A percentile compares a stretch with the other conserved stretches of the same genome.
Evolutionary conservation across 2,888 invertebrate species (phyloP).

Genomic region (Catocala nupta): DNA sequence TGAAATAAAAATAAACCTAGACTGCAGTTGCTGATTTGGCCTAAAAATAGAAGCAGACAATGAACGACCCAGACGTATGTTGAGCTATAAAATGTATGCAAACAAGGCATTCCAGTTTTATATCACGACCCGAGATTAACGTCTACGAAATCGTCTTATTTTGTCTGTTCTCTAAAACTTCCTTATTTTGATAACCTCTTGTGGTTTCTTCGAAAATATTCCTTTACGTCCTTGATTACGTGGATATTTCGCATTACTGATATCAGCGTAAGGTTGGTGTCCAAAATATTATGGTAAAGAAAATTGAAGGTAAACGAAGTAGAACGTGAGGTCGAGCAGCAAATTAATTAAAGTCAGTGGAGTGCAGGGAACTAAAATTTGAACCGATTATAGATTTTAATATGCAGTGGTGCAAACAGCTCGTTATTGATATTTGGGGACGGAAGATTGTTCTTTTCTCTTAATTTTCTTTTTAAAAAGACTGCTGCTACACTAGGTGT

Average conservation of each 20-base stretch:
- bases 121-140: constrained; percentile 22
- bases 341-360: background rate
- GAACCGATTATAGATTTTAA: no score
- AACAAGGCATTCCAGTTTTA: constrained; percentile 33
- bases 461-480: no score
- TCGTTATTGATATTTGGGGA: no score
- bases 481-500: no score
- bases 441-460: no score
- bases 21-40: constrained; percentile 1
- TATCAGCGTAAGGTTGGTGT: no score
- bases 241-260: no score
- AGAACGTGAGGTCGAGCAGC: background rate
- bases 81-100: constrained; percentile 22
- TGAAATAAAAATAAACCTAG: no score
- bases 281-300: no score
- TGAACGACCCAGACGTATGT: constrained; percentile 1
- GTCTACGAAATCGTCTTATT: constrained; percentile 23
- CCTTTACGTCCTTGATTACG: background rate
- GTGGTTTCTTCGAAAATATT: constrained; percentile 19
- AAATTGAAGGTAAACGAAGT: no score
- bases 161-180: constrained; percentile 26
- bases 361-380: no score
- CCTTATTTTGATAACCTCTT: constrained; percentile 29
- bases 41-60: constrained; percentile 17
- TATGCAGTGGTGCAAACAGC: no score